Conservation (phyloP, 2,113 vertebrate genomes). For the Seriola quinqueradiata region DNA sequence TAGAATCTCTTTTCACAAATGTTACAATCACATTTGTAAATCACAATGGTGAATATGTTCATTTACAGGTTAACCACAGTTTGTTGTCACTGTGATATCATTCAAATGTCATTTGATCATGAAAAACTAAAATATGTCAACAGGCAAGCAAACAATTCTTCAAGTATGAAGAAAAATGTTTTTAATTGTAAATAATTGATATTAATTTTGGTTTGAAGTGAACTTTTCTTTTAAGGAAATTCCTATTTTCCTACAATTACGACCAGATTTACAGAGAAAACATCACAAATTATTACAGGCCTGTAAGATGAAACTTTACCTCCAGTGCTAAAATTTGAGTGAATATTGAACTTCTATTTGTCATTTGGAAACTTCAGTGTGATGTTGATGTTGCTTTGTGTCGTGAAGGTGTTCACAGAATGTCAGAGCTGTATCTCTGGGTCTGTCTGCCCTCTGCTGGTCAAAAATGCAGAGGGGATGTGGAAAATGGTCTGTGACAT, state of each 20-base stretch:
- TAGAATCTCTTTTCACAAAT: no score
- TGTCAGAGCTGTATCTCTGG: neutral
- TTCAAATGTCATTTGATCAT: no score
- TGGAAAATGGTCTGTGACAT: neutral
- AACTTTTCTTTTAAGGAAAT: no score
- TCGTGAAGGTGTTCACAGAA: no score
- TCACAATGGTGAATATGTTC: no score
- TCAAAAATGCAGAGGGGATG: neutral
- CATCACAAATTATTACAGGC: neutral
- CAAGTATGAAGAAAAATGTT: neutral
- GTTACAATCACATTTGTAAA: no score
- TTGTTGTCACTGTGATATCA: no score
- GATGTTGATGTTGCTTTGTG: neutral
- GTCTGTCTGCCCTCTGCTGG: neutral
- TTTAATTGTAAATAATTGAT: neutral
- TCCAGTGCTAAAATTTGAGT: neutral
- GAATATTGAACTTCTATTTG: neutral
- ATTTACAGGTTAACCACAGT: no score
- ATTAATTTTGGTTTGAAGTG: neutral
- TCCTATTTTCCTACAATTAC: neutral
- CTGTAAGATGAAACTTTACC: neutral
- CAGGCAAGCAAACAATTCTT: neutral
- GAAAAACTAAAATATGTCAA: neutral
- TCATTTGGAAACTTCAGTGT: neutral
- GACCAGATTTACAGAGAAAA: neutral